phyloP scores from a whole-genome alignment of 2,888 invertebrate genomes.

The Lasioglossum figueresi region DNA sequence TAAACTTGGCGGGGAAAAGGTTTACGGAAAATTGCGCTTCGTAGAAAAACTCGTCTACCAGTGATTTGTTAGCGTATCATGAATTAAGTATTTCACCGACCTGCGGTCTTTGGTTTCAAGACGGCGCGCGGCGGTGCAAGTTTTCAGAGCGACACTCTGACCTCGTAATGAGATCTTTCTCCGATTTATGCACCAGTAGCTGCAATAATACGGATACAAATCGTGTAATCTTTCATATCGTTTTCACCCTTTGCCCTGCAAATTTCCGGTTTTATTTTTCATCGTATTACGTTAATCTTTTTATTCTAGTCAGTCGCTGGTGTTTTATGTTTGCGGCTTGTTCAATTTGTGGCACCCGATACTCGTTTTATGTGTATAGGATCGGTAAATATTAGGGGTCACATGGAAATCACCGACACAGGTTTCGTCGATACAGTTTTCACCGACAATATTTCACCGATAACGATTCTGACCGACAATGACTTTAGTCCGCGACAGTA shows the following conservation, averaged over 20 bases:
- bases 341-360: too few species aligned
- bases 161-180: not conserved
- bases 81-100: constrained; percentile 22
- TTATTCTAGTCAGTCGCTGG: too few species aligned
- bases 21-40: constrained; percentile 58
- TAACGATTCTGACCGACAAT: too few species aligned
- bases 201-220: not conserved
- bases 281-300: too few species aligned
- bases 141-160: not conserved
- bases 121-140: not conserved
- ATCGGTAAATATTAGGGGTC: too few species aligned
- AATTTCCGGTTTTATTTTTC: too few species aligned
- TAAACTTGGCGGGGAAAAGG: constrained; percentile 59
- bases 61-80: constrained; percentile 55
- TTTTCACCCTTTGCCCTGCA: not conserved
- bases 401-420: too few species aligned
- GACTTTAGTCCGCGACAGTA: too few species aligned
- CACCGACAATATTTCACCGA: too few species aligned
- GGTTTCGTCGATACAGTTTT: too few species aligned
- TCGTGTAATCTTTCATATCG: not conserved
- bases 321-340: too few species aligned
- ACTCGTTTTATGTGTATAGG: too few species aligned
- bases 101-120: not conserved
- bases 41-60: constrained; percentile 52
- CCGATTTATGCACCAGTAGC: not conserved